Evolutionary conservation across 37 sponge, comb jelly and placozoan species (phyloP).

Genomic region (Chondrilla cf. caribensis): DNA sequence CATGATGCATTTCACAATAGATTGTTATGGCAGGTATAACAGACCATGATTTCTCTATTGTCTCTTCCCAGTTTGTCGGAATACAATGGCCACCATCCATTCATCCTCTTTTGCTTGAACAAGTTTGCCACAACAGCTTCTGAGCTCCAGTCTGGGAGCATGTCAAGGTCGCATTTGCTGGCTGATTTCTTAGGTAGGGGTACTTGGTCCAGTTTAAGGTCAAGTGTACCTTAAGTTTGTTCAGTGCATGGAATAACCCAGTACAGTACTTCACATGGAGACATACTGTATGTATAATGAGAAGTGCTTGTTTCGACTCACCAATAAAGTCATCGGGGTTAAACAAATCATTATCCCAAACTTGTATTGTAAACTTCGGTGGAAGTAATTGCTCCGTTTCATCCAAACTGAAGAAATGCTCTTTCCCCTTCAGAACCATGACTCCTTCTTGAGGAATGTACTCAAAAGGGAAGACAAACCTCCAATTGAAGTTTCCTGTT

Average conservation of each 20-base stretch:
- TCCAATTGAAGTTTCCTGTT: slow-evolving; percentile 92
- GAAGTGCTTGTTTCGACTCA: neutral
- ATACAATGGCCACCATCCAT: slow-evolving; percentile 95
- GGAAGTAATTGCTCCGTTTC: slow-evolving; percentile 52
- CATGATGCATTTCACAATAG: too few relatives aligned
- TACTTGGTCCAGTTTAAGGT: slow-evolving; percentile 75
- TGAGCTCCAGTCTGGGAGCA: slow-evolving; percentile 48
- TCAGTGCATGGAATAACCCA: too few relatives aligned
- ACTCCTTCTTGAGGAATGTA: slow-evolving; percentile 70
- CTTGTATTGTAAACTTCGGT: slow-evolving; percentile 43
- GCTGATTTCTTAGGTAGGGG: slow-evolving; percentile 58
- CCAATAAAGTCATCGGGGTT: slow-evolving; percentile 72
- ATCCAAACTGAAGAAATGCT: slow-evolving; percentile 74
- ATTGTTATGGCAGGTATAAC: neutral
- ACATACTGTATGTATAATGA: neutral
- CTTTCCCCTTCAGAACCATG: slow-evolving; percentile 78
- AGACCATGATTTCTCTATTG: neutral
- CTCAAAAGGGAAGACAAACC: slow-evolving; percentile 73
- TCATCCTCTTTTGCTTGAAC: slow-evolving; percentile 89
- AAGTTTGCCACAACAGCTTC: slow-evolving; percentile 19
- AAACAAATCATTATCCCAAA: slow-evolving; percentile 81
- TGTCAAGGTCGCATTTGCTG: slow-evolving; percentile 56
- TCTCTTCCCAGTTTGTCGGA: neutral
- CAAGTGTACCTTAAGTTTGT: slow-evolving; percentile 57
- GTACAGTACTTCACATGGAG: too few relatives aligned